Evolutionary conservation across 2,888 invertebrate species (phyloP), one percentile per base, ranked within the genome.

Genomic region (Dermolepida albohirtum): DNA sequence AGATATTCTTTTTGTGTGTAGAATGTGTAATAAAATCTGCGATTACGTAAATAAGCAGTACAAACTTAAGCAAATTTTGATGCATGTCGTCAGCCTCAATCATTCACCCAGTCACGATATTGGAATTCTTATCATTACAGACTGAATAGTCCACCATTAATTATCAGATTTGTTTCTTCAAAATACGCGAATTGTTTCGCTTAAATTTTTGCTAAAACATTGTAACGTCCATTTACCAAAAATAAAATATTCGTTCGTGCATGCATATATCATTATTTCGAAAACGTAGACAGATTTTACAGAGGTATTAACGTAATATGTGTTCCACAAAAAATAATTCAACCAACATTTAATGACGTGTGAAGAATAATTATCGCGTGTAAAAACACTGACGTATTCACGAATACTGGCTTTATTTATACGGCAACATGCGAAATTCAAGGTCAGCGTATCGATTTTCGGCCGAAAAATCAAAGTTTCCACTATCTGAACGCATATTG

Each of bases 331-430:
- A 62, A 62, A 54, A 62, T 39, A 49, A 34, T 14, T 44, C 11
- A 62, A 49, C 59, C 44, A 62, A 44, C 47, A 47, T 34, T 14
- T 62, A 62, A 62, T 62, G 59, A 62, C 59, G 59, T 62, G 59
- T 34, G 49, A 49, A 47, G 34, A 62, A 47, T 62, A 49, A 62
- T 62, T 49, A 62, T 62, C 59, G 59, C 34, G 47, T 49, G 47
- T 62, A 62, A 39, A 59, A 62, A 29, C 57, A 49, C 43, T 16
- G 43, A 47, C 59, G 59, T 11, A 62, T 47, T 44, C 44, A 29
- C 34, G 59, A 14, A 62, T 62, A 47, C 43, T 47, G 34, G 14
- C 29, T 62, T 22, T 62, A 39, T 17, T 11, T 55, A 16, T 14
- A 41, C 41, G 41, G 8, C 40, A 16, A 7, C 16, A 40, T 11